Base-by-base conservation (phyloP, 2,113 vertebrate genomes). In the Gallinago undulata region DNA sequence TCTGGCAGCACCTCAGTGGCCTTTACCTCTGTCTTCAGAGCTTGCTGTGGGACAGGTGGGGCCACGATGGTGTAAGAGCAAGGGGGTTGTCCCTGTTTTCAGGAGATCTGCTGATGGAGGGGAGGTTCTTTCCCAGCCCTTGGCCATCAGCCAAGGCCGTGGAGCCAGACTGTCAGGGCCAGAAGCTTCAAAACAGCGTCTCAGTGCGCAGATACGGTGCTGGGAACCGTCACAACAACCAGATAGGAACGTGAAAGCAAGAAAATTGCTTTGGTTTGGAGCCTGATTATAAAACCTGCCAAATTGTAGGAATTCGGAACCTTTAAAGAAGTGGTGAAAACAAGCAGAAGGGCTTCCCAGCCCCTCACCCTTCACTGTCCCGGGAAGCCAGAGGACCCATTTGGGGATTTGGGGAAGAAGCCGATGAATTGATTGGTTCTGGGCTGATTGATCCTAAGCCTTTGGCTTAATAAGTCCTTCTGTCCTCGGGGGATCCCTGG, bases 131-230 rank as follows among this genome's bases (percentile, higher is more conserved):
- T 50, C 80, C 86, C 19, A 33, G 50, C 57, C 48, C 25, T 59
- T 64, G 94, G 91, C 31, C 1, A 10, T 11, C 0, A 89, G 80
- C 73, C 77, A 63, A 3, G 35, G 59, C 89, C 87, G 79, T 85
- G 81, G 74, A 79, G 48, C 10, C 33, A 21, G 72, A 12, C 15
- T 30, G 33, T n/a, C 60, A 81, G 60, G 64, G 86, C 57, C 91
- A 51, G 30, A 35, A 80, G 67, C 72, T 92, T 15, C 86, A 2
- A 63, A 84, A 62, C 55, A 43, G n/a, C 6, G 0, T 31, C 50
- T 41, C 5, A 0, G 19, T 3, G 77, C 3, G 0, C 27, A 43
- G 50, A n/a, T 55, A 66, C 0, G 7, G 2, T 10, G 11, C 66
- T 81, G 83, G 53, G 64, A 69, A 39, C 0, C 10, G 2, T 25